phyloP scores from a whole-genome alignment of 2,113 vertebrate genomes.

The Anoura caudifer region DNA sequence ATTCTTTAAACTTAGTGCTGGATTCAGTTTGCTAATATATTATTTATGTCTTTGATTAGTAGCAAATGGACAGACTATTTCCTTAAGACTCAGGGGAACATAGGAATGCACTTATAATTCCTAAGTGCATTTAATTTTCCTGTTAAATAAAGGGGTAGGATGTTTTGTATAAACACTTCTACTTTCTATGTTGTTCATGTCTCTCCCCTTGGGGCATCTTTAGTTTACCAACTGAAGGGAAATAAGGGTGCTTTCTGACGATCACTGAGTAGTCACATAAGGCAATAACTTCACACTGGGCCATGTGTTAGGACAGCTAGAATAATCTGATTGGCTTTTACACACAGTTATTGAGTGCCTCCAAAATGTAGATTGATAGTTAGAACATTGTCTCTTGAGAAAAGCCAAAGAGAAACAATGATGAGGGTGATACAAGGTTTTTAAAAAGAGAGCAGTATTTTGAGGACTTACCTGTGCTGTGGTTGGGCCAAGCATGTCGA shows the following conservation, averaged over 20 bases:
- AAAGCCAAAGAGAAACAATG: neutral
- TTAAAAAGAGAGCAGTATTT: neutral
- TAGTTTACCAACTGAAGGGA: conserved; percentile 32
- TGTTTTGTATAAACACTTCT: conserved; percentile 43
- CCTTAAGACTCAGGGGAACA: conserved; percentile 28
- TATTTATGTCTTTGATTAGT: conserved; percentile 42
- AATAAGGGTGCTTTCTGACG: conserved; percentile 33
- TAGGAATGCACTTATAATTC: conserved; percentile 3
- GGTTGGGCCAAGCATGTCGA: neutral
- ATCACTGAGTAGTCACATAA: neutral
- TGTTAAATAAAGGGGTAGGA: conserved; percentile 27
- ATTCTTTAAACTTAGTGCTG: conserved; percentile 14
- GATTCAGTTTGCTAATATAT: conserved; percentile 35
- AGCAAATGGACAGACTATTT: neutral
- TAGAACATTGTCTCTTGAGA: neutral
- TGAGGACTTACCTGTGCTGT: neutral
- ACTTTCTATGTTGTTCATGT: neutral
- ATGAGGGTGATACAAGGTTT: neutral
- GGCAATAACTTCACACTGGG: neutral
- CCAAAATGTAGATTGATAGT: neutral
- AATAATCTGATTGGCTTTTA: neutral
- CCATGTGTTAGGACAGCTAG: neutral
- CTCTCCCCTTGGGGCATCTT: neutral
- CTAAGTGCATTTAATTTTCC: conserved; percentile 31
- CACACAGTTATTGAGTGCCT: neutral